Percentiles rank a stretch among this genome's conserved stretches.
Evolutionary conservation across 1,140 invertebrate species (phyloP).

Genomic region (Drosophila tani): DNA sequence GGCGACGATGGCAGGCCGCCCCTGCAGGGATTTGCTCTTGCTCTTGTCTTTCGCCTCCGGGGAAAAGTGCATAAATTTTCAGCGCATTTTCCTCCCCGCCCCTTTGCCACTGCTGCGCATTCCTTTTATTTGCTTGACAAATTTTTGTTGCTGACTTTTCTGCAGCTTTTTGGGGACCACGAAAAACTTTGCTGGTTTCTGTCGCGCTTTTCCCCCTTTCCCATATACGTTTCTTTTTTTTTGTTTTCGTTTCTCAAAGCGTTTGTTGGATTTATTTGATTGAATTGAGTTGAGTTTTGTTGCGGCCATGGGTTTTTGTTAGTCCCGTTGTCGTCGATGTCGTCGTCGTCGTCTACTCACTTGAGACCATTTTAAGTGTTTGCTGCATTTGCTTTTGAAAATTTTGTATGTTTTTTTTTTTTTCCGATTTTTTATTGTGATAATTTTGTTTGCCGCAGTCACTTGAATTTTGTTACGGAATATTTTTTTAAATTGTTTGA

Average conservation of each 20-base stretch:
- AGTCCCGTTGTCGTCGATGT: constrained; percentile 9
- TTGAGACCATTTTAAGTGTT: constrained; percentile 79
- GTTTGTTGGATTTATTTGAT: constrained; percentile 47
- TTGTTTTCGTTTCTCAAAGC: constrained; percentile 5
- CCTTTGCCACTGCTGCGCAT: constrained; percentile 1
- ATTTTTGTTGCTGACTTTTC: constrained; percentile 63
- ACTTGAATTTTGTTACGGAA: constrained; percentile 43
- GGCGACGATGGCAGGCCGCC: constrained; percentile 24
- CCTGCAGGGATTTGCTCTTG: constrained; percentile 44
- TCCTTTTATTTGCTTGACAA: constrained; percentile 50
- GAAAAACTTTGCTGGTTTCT: constrained; percentile 50
- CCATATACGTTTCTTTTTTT: neutral
- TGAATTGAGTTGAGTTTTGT: constrained; percentile 58
- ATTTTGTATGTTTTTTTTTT: constrained; percentile 11
- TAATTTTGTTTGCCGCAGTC: constrained; percentile 49
- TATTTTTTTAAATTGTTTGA: constrained; percentile 17
- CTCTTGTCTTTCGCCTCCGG: constrained; percentile 29
- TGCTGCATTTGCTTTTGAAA: constrained; percentile 69
- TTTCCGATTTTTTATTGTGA: constrained; percentile 31
- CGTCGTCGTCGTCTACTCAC: constrained; percentile 40
- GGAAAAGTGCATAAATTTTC: constrained; percentile 49
- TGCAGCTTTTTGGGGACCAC: constrained; percentile 38
- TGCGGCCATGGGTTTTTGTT: constrained; percentile 26
- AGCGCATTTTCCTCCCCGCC: constrained; percentile 9
- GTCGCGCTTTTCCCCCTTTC: constrained; percentile 8